Percentiles rank a stretch among this genome's conserved stretches.
These are phyloP conservation scores for human (Homo sapiens) DNA, from an alignment of 2,113 vertebrate species.

Conservation along the genomic window DNA sequence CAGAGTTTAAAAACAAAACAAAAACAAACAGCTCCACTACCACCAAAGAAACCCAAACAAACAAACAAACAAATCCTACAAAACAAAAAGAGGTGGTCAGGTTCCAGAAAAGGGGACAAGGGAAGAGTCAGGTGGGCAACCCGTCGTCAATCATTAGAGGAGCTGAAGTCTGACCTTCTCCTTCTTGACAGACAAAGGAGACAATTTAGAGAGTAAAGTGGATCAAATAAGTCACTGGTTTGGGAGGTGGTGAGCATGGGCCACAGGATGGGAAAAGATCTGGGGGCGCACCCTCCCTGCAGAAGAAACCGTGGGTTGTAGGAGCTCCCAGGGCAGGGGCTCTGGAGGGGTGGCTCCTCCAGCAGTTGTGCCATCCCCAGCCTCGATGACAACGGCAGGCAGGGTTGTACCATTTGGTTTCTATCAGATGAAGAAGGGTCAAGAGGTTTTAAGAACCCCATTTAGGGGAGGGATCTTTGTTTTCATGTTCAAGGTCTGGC, in stretches of 20 bases:
- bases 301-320: background rate
- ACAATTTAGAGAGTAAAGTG: background rate
- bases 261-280: fast-evolving
- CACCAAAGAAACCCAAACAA: background rate
- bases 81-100: background rate
- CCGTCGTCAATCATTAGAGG: fast-evolving
- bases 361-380: fast-evolving
- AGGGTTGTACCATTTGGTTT: background rate
- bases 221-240: no score
- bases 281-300: background rate
- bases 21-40: no score
- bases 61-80: background rate
- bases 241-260: fast-evolving
- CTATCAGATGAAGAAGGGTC: background rate
- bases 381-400: fast-evolving
- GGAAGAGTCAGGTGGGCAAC: background rate
- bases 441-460: background rate
- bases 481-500: background rate
- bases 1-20: background rate
- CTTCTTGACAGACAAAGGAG: background rate
- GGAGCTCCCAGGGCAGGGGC: background rate
- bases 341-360: background rate
- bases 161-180: background rate
- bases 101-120: background rate
- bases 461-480: background rate